These are phyloP conservation scores for Tridacna gigas DNA, from an alignment of 2,888 invertebrate species.

Conservation along the genomic window DNA sequence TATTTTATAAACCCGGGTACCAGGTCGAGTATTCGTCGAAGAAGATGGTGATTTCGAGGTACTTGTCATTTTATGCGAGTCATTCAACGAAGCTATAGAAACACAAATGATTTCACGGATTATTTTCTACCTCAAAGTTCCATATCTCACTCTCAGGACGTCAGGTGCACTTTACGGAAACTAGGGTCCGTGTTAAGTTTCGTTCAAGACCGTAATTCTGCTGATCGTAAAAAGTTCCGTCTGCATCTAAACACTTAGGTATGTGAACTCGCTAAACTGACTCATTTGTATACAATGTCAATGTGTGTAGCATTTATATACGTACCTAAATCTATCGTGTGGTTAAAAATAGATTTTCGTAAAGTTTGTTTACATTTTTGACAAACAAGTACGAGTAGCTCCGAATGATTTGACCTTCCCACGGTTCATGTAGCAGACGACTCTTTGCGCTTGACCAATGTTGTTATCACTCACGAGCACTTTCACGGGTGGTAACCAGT, in stretches of 20 bases:
- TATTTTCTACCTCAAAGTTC: too few relatives aligned
- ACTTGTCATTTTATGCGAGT: not conserved
- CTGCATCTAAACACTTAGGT: conserved; percentile 6
- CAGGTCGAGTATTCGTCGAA: not conserved
- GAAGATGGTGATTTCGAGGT: conserved; percentile 5
- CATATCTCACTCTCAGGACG: too few relatives aligned
- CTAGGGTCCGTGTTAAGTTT: not conserved
- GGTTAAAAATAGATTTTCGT: conserved; percentile 51
- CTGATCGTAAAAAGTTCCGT: not conserved
- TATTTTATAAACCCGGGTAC: conserved; percentile 89
- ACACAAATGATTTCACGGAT: too few relatives aligned
- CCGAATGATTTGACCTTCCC: too few relatives aligned
- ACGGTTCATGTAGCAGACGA: too few relatives aligned
- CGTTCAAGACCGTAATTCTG: not conserved
- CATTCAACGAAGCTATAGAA: not conserved
- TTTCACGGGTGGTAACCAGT: too few relatives aligned
- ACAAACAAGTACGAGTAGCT: too few relatives aligned
- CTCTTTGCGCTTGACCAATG: too few relatives aligned
- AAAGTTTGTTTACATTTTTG: conserved; percentile 15
- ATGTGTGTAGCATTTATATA: conserved; percentile 19
- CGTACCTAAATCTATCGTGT: conserved; percentile 33
- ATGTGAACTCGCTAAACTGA: conserved; percentile 13
- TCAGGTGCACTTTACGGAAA: not conserved
- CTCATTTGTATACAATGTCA: conserved; percentile 25
- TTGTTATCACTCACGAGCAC: too few relatives aligned